phyloP scores from a whole-genome alignment of 2,888 invertebrate genomes.

The Willowsia nigromaculata region DNA sequence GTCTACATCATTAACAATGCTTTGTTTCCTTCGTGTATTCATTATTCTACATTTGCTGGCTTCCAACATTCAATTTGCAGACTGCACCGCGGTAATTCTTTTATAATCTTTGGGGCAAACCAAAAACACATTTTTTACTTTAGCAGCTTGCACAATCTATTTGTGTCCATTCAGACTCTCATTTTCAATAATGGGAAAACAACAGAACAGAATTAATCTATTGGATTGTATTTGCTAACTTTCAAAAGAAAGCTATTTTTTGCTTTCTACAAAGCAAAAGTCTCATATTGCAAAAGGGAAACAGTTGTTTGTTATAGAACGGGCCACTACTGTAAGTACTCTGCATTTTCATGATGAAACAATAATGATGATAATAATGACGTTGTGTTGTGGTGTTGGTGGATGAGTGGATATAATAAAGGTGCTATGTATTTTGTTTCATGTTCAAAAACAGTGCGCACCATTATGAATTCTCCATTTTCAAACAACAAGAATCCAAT shows the following conservation, averaged over 20 bases:
- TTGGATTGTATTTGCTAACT: not conserved
- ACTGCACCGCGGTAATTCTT: not conserved
- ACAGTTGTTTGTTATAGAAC: not conserved
- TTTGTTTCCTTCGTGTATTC: not conserved
- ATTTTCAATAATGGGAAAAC: not conserved
- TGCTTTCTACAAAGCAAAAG: not conserved
- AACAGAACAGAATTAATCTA: too few relatives aligned
- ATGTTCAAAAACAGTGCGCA: not conserved
- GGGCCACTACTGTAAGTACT: not conserved
- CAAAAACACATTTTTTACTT: not conserved
- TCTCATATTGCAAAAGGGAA: not conserved
- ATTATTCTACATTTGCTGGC: not conserved
- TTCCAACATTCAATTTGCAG: not conserved
- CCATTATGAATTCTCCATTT: slow-evolving; percentile 36
- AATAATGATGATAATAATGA: slow-evolving; percentile 1
- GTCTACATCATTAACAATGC: not conserved
- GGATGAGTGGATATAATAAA: not conserved
- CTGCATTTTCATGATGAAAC: not conserved
- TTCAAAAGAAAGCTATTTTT: not conserved
- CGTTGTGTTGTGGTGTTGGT: not conserved
- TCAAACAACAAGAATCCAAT: slow-evolving; percentile 37
- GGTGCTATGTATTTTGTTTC: slow-evolving; percentile 11
- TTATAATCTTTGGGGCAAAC: not conserved
- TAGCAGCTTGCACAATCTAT: too few relatives aligned
- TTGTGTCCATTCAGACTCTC: not conserved